phyloP scores from a whole-genome alignment of 2,113 vertebrate species.

The Heteronetta atricapilla region DNA sequence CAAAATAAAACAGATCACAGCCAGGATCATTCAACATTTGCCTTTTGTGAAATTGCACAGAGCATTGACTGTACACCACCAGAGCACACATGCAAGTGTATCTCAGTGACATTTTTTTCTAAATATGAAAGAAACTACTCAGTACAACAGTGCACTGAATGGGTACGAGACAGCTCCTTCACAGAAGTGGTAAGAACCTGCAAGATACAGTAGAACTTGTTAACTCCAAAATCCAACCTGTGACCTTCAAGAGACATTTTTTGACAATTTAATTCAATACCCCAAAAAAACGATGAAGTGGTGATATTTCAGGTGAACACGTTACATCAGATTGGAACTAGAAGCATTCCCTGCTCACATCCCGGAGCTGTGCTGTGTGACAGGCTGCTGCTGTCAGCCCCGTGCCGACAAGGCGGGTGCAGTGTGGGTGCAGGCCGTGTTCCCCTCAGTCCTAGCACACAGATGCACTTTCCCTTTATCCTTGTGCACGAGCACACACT shows the following conservation, averaged over 20 bases:
- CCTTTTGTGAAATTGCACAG: neutral
- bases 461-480: neutral
- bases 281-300: neutral
- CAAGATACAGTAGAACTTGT: neutral
- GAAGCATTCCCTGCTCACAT: neutral
- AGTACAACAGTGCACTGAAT: neutral
- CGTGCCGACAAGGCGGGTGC: fast-evolving
- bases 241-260: neutral
- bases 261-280: neutral
- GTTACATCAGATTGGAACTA: neutral
- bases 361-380: neutral
- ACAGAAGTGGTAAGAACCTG: neutral
- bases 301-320: neutral
- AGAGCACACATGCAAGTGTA: neutral
- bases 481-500: neutral
- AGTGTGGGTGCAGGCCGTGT: neutral
- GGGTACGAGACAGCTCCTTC: neutral
- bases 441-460: fast-evolving
- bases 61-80: neutral
- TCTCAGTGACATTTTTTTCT: neutral
- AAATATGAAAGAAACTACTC: neutral
- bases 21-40: neutral
- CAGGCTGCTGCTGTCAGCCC: neutral
- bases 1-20: neutral
- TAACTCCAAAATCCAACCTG: neutral